phyloP scores from a whole-genome alignment of 2,113 vertebrate species.

The Limanda limanda region DNA sequence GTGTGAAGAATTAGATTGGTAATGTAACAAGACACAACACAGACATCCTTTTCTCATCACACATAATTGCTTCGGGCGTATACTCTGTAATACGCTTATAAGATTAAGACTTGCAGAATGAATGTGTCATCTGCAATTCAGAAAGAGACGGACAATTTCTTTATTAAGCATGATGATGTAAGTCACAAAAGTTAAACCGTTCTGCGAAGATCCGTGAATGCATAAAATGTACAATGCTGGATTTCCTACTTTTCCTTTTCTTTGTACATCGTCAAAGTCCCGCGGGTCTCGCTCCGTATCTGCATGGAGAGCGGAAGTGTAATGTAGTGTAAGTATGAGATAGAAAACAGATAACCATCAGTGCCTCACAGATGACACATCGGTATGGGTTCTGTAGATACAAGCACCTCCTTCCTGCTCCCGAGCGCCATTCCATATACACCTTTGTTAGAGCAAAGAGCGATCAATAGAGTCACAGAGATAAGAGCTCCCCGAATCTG shows the following conservation, averaged over 20 bases:
- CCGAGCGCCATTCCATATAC: conserved; percentile 63
- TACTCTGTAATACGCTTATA: conserved; percentile 71
- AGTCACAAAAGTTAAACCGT: conserved; percentile 49
- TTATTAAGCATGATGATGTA: conserved; percentile 62
- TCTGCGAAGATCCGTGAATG: conserved; percentile 25
- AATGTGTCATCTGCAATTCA: conserved; percentile 73
- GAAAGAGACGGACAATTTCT: conserved; percentile 61
- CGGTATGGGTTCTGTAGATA: conserved; percentile 57
- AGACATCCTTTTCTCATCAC: conserved; percentile 74
- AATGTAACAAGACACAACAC: conserved; percentile 76
- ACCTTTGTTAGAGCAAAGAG: conserved; percentile 68
- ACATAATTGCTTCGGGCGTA: conserved; percentile 73
- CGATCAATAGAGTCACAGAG: conserved; percentile 79
- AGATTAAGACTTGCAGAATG: conserved; percentile 72
- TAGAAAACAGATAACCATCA: conserved; percentile 71
- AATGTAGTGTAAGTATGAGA: conserved; percentile 29
- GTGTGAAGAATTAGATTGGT: conserved; percentile 74
- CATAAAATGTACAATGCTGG: conserved; percentile 5
- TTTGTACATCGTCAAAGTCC: background rate
- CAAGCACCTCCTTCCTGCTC: conserved; percentile 73
- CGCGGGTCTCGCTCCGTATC: background rate
- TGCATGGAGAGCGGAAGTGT: background rate
- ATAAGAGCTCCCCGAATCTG: conserved; percentile 82
- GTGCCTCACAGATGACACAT: conserved; percentile 59
- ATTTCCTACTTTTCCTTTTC: background rate